Evolutionary conservation across 2,888 invertebrate species (phyloP), one percentile per base, ranked within the genome.

Genomic region (Drosophila lacicola): DNA sequence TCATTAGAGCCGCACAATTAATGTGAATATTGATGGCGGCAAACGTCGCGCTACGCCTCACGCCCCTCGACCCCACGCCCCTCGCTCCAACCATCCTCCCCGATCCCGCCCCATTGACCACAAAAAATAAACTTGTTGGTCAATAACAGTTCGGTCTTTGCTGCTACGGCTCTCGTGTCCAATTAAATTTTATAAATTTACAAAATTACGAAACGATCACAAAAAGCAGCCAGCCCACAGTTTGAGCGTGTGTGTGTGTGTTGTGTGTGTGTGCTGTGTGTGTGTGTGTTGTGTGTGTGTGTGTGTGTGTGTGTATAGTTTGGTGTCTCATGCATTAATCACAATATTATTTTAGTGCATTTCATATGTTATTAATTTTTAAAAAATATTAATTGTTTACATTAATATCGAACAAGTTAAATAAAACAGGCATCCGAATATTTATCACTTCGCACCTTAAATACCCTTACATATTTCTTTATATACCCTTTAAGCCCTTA

Each of bases 161-260:
- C 62, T n/a, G 47, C 34, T 65, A 69, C 53, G 73, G 74, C 82
- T 72, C 82, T 75, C 60, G 64, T 70, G 71, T 84, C 70, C 88
- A 88, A 83, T 88, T 88, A 82, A 83, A 88, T 87, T 84, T 82
- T 74, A 82, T 87, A 71, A 84, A 79, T 82, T 88, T 85, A 73
- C 77, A 87, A 82, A 82, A 84, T 85, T 74, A 82, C 84, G 71
- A 74, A 84, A 68, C 64, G 69, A 68, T 53, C 78, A 67, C 67
- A 64, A 75, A 75, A 72, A 67, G 41, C 53, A 36, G 53, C 17
- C 62, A 41, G n/a, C 57, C 14, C 19, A 33, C 2, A 11, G 0
- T 5, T 5, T 21, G 25, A 5, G 25, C 25, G 29, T 29, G 29
- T 29, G 29, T 14, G 4, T 10, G 25, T 13, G 34, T 25, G 8